These are phyloP conservation scores for Xiphophorus maculatus DNA, from an alignment of 2,113 vertebrate genomes.

Conservation along the genomic window DNA sequence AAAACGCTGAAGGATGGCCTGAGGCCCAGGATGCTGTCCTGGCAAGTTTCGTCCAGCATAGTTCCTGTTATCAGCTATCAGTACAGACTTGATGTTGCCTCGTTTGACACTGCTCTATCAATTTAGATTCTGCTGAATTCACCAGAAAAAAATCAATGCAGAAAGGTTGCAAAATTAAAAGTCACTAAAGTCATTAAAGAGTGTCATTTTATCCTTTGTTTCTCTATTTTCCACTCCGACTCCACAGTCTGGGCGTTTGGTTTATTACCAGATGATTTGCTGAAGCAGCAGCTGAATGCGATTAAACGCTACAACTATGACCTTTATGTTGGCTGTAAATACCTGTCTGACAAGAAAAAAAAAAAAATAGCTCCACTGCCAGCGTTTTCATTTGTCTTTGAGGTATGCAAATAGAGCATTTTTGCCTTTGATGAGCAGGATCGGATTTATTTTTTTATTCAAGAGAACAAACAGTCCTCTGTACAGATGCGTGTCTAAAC, in stretches of 20 bases:
- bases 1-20: too few relatives aligned
- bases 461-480: slow-evolving; percentile 35
- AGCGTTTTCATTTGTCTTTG: slow-evolving; percentile 4
- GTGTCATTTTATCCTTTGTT: not conserved
- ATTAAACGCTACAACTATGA: not conserved
- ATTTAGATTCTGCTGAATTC: not conserved
- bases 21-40: not conserved
- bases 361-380: not conserved
- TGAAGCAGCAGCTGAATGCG: too few relatives aligned
- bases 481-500: not conserved
- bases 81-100: not conserved
- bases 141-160: not conserved
- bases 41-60: not conserved
- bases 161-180: not conserved
- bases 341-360: slow-evolving; percentile 21
- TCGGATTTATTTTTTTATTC: slow-evolving; percentile 1
- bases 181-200: not conserved
- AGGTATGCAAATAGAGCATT: slow-evolving; percentile 36
- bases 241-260: too few relatives aligned
- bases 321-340: not conserved
- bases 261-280: too few relatives aligned
- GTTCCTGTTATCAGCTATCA: not conserved
- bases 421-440: slow-evolving; percentile 1
- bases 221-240: not conserved
- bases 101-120: not conserved